Conservation (phyloP, 2,797 vertebrate species). For the Mionectes olivaceus region DNA sequence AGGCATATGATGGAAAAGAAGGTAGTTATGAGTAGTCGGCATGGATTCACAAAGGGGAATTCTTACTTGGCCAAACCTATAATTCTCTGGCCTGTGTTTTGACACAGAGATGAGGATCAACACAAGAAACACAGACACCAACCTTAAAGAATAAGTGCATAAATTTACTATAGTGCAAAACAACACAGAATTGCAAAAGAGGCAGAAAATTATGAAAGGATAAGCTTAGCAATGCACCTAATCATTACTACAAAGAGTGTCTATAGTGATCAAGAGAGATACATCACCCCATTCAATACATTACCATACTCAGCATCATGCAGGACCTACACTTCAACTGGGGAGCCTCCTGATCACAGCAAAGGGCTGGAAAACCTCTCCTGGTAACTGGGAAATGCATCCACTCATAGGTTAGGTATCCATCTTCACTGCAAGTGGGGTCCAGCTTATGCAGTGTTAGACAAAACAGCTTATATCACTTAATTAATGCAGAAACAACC, state of each 20-base stretch:
- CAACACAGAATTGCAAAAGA: neutral
- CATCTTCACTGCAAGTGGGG: neutral
- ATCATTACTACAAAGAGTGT: neutral
- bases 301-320: neutral
- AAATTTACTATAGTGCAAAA: neutral
- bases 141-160: neutral
- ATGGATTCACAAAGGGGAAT: neutral
- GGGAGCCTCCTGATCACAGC: neutral
- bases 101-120: too few relatives aligned
- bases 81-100: neutral
- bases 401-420: neutral
- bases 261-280: neutral
- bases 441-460: neutral
- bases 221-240: neutral
- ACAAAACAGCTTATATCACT: neutral
- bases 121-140: neutral
- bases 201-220: neutral
- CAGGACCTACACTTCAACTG: neutral
- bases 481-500: neutral
- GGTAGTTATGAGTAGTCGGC: neutral
- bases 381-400: neutral
- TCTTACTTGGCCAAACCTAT: neutral
- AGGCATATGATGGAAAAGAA: neutral
- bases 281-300: too few relatives aligned
- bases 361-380: neutral